phyloP scores from a whole-genome alignment of 2,888 invertebrate genomes.

The Lasius fuliginosus region DNA sequence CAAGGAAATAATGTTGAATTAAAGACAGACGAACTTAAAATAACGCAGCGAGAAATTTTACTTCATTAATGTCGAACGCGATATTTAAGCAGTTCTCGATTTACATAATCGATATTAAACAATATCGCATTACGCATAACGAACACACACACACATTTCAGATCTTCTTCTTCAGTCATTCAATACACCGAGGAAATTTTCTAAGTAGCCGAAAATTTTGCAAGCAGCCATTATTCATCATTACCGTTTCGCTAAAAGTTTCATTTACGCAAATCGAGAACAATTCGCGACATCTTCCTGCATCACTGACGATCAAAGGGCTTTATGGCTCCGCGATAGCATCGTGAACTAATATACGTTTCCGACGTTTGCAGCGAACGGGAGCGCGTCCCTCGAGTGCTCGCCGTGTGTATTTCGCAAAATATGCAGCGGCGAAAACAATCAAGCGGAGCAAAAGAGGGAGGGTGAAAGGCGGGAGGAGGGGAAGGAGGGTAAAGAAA shows the following conservation, averaged over 20 bases:
- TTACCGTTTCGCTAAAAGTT: background rate
- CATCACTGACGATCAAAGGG: conserved; percentile 10
- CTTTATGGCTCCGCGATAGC: conserved; percentile 1
- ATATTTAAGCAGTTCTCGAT: conserved; percentile 12
- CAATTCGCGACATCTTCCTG: conserved; percentile 10
- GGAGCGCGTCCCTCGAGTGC: conserved; percentile 15
- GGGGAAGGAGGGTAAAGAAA: background rate
- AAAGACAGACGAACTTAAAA: conserved; percentile 30
- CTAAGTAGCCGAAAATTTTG: too few species aligned
- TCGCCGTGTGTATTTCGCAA: conserved; percentile 17
- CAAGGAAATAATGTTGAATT: conserved; percentile 40
- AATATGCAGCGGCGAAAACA: conserved; percentile 41
- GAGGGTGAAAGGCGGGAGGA: too few species aligned
- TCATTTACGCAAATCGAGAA: conserved; percentile 6
- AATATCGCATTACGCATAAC: background rate
- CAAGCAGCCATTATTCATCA: background rate
- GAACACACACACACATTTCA: background rate
- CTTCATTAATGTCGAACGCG: conserved; percentile 17
- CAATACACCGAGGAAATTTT: background rate
- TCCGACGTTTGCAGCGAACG: background rate
- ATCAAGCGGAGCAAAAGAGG: conserved; percentile 29
- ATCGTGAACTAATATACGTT: background rate
- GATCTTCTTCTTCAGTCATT: background rate
- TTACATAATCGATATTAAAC: conserved; percentile 12
- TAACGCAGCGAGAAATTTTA: conserved; percentile 28